These are phyloP conservation scores for Drosophila persimilis DNA, from an alignment of 1,140 invertebrate genomes.

Conservation along the genomic window DNA sequence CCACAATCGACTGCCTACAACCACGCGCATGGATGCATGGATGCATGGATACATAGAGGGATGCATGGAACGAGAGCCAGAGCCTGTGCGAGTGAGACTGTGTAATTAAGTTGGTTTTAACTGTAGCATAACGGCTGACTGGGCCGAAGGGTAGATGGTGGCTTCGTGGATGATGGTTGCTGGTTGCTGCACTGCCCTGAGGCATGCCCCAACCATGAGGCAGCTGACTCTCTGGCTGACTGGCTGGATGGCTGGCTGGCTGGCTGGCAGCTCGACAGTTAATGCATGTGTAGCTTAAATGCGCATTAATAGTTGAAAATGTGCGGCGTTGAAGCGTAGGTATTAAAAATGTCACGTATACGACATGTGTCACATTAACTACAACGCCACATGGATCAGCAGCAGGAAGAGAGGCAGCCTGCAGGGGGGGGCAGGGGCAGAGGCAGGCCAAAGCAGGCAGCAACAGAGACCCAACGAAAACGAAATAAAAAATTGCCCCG, in stretches of 20 bases:
- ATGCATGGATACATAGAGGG: no score
- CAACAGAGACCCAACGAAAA: constrained; percentile 11
- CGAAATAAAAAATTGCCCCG: constrained; percentile 44
- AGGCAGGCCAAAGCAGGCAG: constrained; percentile 2
- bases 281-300: constrained; percentile 81
- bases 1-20: constrained; percentile 50
- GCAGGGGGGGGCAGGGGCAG: constrained; percentile 2
- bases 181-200: constrained; percentile 6
- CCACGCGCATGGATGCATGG: neutral
- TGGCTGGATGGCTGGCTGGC: constrained; percentile 11
- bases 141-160: constrained; percentile 12
- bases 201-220: constrained; percentile 1
- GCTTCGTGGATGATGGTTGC: neutral
- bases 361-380: constrained; percentile 80
- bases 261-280: constrained; percentile 54
- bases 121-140: constrained; percentile 57
- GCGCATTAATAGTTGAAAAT: constrained; percentile 80
- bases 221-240: neutral
- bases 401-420: constrained; percentile 11
- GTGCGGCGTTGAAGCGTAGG: constrained; percentile 80
- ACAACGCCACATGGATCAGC: constrained; percentile 69
- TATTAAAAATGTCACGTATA: constrained; percentile 81
- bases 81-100: constrained; percentile 30
- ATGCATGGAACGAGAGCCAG: no score
- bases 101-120: constrained; percentile 75